Conservation (phyloP, 2,797 vertebrate genomes). For the Etheostoma nigrum region DNA sequence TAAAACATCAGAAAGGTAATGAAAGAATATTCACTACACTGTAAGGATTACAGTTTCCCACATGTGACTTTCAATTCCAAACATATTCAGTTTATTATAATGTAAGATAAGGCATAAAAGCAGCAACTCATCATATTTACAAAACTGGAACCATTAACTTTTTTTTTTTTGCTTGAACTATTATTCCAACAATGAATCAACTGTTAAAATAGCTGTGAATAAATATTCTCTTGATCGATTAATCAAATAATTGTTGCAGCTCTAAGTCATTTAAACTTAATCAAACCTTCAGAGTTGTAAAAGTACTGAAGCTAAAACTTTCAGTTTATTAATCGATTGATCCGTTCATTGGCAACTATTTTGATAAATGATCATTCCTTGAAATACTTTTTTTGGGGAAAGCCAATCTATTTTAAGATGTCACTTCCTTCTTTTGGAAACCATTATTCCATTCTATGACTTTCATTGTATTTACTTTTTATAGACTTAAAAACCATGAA, state of each 20-base stretch:
- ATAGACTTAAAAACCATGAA: not conserved
- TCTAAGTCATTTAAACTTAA: not conserved
- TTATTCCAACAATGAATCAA: no score
- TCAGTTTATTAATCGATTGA: not conserved
- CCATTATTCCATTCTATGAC: not conserved
- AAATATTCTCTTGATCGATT: not conserved
- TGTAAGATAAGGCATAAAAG: not conserved
- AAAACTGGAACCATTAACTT: not conserved
- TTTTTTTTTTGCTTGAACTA: not conserved
- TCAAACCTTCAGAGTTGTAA: not conserved
- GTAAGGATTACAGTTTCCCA: no score
- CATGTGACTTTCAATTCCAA: not conserved
- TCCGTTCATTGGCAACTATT: not conserved
- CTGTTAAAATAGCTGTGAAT: not conserved
- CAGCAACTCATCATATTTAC: not conserved
- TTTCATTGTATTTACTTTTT: not conserved
- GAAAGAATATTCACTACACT: no score
- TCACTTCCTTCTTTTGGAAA: not conserved
- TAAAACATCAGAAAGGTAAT: no score
- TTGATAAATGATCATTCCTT: not conserved
- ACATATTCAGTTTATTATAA: not conserved
- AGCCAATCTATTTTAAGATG: not conserved
- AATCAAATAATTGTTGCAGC: not conserved
- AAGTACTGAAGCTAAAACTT: not conserved
- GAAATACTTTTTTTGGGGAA: not conserved